Percentiles rank a stretch among this genome's conserved stretches.
These are phyloP conservation scores for Ricordea florida DNA, from an alignment of 92 coral and sea anemone genomes.

Conservation along the genomic window DNA sequence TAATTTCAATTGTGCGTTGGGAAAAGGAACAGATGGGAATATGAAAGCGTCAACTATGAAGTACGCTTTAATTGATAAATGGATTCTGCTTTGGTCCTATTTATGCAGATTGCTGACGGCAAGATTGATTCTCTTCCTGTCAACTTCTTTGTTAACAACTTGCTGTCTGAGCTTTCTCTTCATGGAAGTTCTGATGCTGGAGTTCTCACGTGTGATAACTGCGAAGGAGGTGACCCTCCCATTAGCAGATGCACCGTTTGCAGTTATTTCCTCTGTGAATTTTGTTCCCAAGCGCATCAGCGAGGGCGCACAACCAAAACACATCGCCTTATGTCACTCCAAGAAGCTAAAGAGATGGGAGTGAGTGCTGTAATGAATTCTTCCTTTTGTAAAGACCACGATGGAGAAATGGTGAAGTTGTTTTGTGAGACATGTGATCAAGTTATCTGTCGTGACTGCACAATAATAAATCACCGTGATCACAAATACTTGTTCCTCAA, in stretches of 20 bases:
- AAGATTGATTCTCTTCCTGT: not conserved
- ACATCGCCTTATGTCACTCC: slow-evolving; percentile 41
- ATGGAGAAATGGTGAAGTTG: slow-evolving; percentile 59
- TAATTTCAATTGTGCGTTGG: too few relatives aligned
- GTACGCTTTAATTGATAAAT: too few relatives aligned
- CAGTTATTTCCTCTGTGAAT: slow-evolving; percentile 47
- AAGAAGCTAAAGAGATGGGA: slow-evolving; percentile 45
- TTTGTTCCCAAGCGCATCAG: slow-evolving; percentile 49
- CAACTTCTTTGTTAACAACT: slow-evolving; percentile 33
- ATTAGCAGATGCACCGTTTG: slow-evolving; percentile 56
- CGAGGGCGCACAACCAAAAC: slow-evolving; percentile 44
- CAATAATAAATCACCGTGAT: slow-evolving; percentile 59
- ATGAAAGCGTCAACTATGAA: too few relatives aligned
- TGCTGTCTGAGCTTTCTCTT: slow-evolving; percentile 12
- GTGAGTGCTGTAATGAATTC: slow-evolving; percentile 29
- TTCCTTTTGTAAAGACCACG: slow-evolving; percentile 49
- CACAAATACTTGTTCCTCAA: slow-evolving; percentile 49
- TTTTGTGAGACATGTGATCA: slow-evolving; percentile 66
- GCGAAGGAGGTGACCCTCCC: slow-evolving; percentile 52
- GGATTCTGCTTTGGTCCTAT: not conserved
- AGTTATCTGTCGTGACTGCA: slow-evolving; percentile 71
- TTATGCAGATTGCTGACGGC: not conserved
- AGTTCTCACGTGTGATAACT: slow-evolving; percentile 55
- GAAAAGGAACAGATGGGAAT: too few relatives aligned
- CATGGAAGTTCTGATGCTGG: not conserved